Base-by-base conservation (phyloP, 1,140 invertebrate genomes). In the Trypoxylus dichotomus region DNA sequence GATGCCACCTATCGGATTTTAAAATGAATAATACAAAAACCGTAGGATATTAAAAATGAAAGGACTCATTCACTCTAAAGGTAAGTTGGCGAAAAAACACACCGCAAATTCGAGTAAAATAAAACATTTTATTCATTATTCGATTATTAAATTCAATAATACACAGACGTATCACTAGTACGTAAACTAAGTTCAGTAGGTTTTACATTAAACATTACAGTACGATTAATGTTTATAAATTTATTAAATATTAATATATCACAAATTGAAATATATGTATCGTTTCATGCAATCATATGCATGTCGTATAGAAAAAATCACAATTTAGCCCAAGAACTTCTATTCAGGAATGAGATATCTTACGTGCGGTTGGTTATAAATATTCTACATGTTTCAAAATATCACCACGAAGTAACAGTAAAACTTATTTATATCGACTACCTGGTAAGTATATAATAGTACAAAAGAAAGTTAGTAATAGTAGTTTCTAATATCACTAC, bases 201-300 rank as follows among this genome's bases (percentile, higher is more conserved):
- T 68, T 3, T 68, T 29, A 29, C 60, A 24, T 25, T 24, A 68
- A 29, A 68, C 25, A 24, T 68, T 68, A 68, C 27, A 68, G 58
- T 60, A 60, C 58, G 21, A 24, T 68, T 68, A 68, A 29, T 68
- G 32, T 37, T 5, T 37, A 25, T 24, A 68, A 29, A 68, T 25
- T 24, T 68, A 54, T 54, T 54, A 68, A 68, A 68, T 68, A 29
- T 68, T 68, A 58, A n/a, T 58, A 68, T 68, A 68, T 68, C 60
- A 68, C 60, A 68, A 68, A 27, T 68, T 15, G 60, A 68, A 24
- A 54, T 54, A 54, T 7, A 1, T 37, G 10, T 2, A 37, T 37
- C 47, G 47, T 3, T 19, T 5, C 15, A 11, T 58, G 13, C 21
- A 58, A 13, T n/a, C 15, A 7, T 13, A 0, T 58, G 15, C 21